A percentile compares a stretch with the other conserved stretches of the same genome.
These are phyloP conservation scores for Drosophila sturtevanti DNA, from an alignment of 1,140 invertebrate species.

Conservation along the genomic window DNA sequence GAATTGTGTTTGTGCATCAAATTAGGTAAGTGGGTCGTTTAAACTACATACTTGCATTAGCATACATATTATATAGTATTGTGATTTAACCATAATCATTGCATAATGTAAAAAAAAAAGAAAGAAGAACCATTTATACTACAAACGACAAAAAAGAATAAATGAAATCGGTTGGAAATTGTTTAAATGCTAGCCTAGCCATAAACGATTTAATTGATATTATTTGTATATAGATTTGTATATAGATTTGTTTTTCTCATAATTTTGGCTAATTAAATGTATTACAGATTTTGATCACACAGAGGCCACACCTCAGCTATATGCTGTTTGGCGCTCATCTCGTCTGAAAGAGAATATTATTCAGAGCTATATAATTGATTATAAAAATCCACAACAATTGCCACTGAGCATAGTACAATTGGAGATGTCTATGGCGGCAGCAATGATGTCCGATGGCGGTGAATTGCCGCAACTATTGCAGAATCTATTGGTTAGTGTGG, in stretches of 20 bases:
- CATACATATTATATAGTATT: no score
- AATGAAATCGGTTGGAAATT: no score
- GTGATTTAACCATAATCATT: no score
- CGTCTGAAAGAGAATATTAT: constrained; percentile 45
- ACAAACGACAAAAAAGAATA: no score
- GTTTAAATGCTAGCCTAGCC: no score
- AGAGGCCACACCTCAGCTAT: constrained; percentile 59
- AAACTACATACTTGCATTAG: neutral
- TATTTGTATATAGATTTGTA: no score
- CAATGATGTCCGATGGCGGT: constrained; percentile 60
- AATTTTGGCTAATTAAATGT: no score
- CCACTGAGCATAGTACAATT: constrained; percentile 65
- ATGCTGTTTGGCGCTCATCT: constrained; percentile 78
- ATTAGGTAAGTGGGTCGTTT: constrained; percentile 75
- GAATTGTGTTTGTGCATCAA: constrained; percentile 82
- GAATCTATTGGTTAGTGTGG: constrained; percentile 86
- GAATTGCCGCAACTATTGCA: constrained; percentile 86
- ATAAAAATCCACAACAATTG: constrained; percentile 47
- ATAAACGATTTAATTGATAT: no score
- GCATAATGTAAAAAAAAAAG: no score
- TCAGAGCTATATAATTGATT: constrained; percentile 65
- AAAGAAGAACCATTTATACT: no score
- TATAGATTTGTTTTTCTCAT: no score
- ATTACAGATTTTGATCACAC: constrained; percentile 45
- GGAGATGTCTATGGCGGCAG: constrained; percentile 68